These are phyloP conservation scores for Dasysyrphus tricinctus DNA, from an alignment of 2,888 invertebrate genomes.

Conservation along the genomic window DNA sequence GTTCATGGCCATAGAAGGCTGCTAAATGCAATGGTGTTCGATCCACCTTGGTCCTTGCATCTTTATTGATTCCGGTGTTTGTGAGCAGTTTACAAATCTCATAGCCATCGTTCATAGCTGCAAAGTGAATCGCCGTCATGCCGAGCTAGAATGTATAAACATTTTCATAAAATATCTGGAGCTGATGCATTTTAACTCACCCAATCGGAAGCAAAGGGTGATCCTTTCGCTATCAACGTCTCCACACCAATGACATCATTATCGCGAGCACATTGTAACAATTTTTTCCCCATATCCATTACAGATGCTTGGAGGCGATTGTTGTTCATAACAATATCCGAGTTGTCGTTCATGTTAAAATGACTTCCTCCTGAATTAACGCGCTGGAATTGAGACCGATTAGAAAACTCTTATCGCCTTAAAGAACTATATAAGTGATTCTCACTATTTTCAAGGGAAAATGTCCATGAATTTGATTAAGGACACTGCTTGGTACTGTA, in stretches of 20 bases:
- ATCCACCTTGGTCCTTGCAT: slow-evolving; percentile 96
- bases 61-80: slow-evolving; percentile 93
- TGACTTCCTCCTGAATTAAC: slow-evolving; percentile 20
- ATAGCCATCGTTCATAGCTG: slow-evolving; percentile 91
- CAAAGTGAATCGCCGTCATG: slow-evolving; percentile 94
- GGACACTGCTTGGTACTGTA: slow-evolving; percentile 21
- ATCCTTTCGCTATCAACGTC: slow-evolving; percentile 92
- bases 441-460: slow-evolving; percentile 27
- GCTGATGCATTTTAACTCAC: slow-evolving; percentile 84
- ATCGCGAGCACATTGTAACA: slow-evolving; percentile 90
- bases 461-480: slow-evolving; percentile 44
- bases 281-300: slow-evolving; percentile 92
- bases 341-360: slow-evolving; percentile 29
- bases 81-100: slow-evolving; percentile 92
- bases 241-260: slow-evolving; percentile 91
- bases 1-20: slow-evolving; percentile 91
- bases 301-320: slow-evolving; percentile 77
- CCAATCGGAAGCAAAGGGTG: slow-evolving; percentile 97
- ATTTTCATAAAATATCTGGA: neutral
- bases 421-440: neutral
- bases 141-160: slow-evolving; percentile 87
- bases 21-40: slow-evolving; percentile 96
- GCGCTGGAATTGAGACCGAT: slow-evolving; percentile 37
- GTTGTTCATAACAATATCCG: slow-evolving; percentile 54
- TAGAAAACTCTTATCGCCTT: neutral